Evolutionary conservation across 1,140 invertebrate species (phyloP).

Genomic region (Papilio aristodemus): DNA sequence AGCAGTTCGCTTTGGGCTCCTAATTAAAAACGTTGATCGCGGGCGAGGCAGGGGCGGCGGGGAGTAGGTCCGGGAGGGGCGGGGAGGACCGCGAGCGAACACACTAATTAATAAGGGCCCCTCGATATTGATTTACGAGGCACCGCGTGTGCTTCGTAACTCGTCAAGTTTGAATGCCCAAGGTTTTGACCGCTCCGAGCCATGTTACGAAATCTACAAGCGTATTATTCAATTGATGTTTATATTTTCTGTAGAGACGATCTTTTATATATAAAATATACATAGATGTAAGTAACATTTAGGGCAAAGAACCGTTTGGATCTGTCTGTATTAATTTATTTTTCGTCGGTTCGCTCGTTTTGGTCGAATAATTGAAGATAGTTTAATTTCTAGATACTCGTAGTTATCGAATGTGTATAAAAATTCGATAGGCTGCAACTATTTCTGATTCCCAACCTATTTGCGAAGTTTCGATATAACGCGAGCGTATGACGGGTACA

Average conservation of each 20-base stretch:
- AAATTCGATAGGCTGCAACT: too few species aligned
- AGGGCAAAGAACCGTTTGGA: too few species aligned
- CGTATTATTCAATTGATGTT: background rate
- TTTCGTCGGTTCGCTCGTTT: too few species aligned
- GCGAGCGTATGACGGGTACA: background rate
- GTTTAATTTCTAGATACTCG: too few species aligned
- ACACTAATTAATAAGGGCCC: conserved; percentile 79
- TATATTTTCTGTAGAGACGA: too few species aligned
- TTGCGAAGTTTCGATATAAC: conserved; percentile 21
- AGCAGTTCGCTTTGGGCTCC: conserved; percentile 49
- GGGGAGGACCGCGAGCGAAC: conserved; percentile 64
- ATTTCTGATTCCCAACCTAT: background rate
- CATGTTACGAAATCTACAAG: background rate
- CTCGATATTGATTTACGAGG: conserved; percentile 77
- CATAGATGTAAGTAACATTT: too few species aligned
- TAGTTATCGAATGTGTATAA: too few species aligned
- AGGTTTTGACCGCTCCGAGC: conserved; percentile 11
- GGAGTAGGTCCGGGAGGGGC: conserved; percentile 31
- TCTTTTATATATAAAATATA: too few species aligned
- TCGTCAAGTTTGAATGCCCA: conserved; percentile 23
- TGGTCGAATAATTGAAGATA: too few species aligned
- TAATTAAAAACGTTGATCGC: conserved; percentile 72
- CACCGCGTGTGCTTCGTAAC: conserved; percentile 46
- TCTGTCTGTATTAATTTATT: too few species aligned
- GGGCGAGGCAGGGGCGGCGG: conserved; percentile 35